phyloP scores from a whole-genome alignment of 2,888 invertebrate genomes.

The Zygaena filipendulae region DNA sequence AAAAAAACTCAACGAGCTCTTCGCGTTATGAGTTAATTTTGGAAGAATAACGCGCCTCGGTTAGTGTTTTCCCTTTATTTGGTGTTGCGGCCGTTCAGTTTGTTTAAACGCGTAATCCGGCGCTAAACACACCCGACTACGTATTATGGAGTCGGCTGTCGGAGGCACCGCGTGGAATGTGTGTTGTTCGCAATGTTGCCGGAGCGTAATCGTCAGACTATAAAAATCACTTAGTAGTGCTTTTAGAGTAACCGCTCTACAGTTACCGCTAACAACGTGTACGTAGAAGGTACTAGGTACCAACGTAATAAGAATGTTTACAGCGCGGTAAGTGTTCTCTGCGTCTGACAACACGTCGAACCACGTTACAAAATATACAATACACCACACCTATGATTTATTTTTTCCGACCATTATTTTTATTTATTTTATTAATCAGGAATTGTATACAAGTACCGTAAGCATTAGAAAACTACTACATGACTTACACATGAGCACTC shows the following conservation, averaged over 20 bases:
- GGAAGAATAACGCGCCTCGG: conserved; percentile 61
- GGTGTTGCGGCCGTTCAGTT: conserved; percentile 53
- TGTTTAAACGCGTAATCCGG: conserved; percentile 56
- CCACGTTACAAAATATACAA: too few species aligned
- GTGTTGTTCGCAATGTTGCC: conserved; percentile 41
- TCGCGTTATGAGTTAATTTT: conserved; percentile 68
- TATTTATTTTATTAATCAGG: too few species aligned
- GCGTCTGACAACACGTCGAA: too few species aligned
- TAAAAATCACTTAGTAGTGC: conserved; percentile 59
- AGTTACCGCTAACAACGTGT: conserved; percentile 37
- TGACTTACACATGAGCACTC: too few species aligned
- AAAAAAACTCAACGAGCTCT: conserved; percentile 54
- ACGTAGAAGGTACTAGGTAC: conserved; percentile 27
- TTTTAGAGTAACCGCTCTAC: conserved; percentile 35
- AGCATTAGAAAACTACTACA: too few species aligned
- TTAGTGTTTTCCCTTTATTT: conserved; percentile 62
- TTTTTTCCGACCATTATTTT: too few species aligned
- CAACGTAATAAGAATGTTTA: conserved; percentile 30
- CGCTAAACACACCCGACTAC: neutral
- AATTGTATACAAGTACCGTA: too few species aligned
- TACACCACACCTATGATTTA: too few species aligned
- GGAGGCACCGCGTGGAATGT: conserved; percentile 43
- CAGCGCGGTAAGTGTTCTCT: too few species aligned
- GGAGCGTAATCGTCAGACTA: conserved; percentile 47
- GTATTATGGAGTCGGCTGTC: too few species aligned